phyloP scores from a whole-genome alignment of 2,113 vertebrate species.

The Maccullochella peelii region DNA sequence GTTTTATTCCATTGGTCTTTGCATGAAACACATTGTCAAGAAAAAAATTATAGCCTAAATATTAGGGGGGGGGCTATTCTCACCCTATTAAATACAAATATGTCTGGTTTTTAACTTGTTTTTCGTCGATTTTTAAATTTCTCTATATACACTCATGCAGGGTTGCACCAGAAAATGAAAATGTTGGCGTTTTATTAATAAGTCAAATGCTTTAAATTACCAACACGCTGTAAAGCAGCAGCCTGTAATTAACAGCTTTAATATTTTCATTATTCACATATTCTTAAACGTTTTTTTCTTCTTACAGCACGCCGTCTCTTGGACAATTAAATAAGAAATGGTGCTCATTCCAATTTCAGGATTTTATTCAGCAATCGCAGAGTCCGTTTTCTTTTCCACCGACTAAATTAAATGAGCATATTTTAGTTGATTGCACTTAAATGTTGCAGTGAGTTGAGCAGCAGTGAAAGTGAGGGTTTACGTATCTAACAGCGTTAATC shows the following conservation, averaged over 20 bases:
- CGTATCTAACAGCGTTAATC: not conserved
- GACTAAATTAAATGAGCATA: not conserved
- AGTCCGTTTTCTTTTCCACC: rapidly evolving
- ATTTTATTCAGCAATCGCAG: not conserved
- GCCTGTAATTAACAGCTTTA: not conserved
- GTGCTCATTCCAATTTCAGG: not conserved
- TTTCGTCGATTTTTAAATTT: not conserved
- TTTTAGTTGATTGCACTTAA: not conserved
- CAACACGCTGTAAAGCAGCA: not conserved
- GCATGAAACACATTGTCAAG: not conserved
- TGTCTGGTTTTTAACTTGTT: not conserved
- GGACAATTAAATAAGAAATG: not conserved
- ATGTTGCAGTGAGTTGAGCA: not conserved
- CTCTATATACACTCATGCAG: not conserved
- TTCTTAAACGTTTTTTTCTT: not conserved
- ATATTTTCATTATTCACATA: constrained; percentile 7
- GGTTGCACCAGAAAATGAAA: not conserved
- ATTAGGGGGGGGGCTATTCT: no score
- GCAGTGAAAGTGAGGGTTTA: not conserved
- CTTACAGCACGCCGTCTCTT: not conserved
- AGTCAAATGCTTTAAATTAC: not conserved
- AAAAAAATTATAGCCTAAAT: not conserved
- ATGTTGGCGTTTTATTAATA: not conserved
- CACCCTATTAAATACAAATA: not conserved
- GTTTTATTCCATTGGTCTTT: not conserved